Evolutionary conservation across 1,140 invertebrate genomes (phyloP).

Genomic region (Lepidurus apus): DNA sequence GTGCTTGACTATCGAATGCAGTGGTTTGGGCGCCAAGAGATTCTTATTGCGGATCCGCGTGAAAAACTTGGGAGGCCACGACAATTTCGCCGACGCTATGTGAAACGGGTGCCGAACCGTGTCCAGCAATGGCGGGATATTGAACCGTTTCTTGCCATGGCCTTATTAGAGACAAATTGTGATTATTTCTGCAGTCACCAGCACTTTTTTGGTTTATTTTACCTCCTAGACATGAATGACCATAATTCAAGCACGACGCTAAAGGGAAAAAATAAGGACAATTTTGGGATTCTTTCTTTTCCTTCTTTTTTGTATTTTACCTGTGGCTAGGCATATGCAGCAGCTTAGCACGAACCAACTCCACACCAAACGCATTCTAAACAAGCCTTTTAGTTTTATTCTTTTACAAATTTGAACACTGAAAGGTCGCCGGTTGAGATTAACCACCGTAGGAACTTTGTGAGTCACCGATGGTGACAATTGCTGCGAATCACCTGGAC

Average conservation of each 20-base stretch:
- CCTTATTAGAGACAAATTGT: conserved; percentile 8
- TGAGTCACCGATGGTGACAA: neutral
- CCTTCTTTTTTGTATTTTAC: neutral
- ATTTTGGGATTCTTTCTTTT: neutral
- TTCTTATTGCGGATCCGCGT: neutral
- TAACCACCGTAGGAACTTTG: neutral
- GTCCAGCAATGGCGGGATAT: neutral
- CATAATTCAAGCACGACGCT: conserved; percentile 14
- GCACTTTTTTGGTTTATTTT: neutral
- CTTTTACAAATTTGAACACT: neutral
- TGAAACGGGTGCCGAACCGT: neutral
- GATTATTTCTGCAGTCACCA: neutral
- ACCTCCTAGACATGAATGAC: neutral
- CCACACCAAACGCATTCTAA: neutral
- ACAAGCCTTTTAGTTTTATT: neutral
- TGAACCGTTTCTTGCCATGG: conserved; percentile 10
- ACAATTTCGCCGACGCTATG: neutral
- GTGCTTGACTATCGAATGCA: neutral
- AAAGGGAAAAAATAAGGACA: neutral
- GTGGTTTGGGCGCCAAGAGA: neutral
- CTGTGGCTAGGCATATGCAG: neutral
- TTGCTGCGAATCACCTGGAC: conserved; percentile 7
- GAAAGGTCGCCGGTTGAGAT: neutral
- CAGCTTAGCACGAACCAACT: conserved; percentile 14
- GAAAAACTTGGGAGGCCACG: neutral